phyloP scores from a whole-genome alignment of 2,888 invertebrate genomes.

The Candidula unifasciata region DNA sequence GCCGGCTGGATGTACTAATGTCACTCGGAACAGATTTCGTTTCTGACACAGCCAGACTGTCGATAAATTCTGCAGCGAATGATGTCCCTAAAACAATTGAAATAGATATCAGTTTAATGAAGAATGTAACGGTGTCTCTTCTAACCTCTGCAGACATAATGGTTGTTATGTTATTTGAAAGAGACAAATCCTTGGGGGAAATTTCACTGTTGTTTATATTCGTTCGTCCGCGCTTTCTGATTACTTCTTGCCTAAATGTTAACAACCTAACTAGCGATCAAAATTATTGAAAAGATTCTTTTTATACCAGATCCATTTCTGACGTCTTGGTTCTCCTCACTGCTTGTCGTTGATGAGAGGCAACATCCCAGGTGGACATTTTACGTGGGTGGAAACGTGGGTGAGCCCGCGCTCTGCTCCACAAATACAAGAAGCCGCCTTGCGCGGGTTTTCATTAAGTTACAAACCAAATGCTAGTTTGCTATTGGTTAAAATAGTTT shows the following conservation, averaged over 20 bases:
- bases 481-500: background rate
- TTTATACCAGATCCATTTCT: constrained; percentile 14
- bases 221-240: background rate
- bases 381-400: background rate
- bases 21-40: background rate
- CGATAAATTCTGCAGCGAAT: background rate
- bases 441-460: background rate
- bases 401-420: background rate
- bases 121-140: background rate
- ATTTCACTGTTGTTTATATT: too few species aligned
- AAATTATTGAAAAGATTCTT: background rate
- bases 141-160: background rate
- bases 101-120: background rate
- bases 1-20: background rate
- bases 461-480: background rate
- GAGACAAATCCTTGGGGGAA: constrained; percentile 5
- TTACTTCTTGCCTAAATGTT: too few species aligned
- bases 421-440: background rate
- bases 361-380: background rate
- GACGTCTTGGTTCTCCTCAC: background rate
- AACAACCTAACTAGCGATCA: background rate
- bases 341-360: background rate
- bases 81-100: background rate
- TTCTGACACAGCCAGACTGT: background rate
- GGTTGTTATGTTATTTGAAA: background rate